These are phyloP conservation scores for Thymallus thymallus DNA, from an alignment of 2,113 vertebrate species.

Conservation along the genomic window DNA sequence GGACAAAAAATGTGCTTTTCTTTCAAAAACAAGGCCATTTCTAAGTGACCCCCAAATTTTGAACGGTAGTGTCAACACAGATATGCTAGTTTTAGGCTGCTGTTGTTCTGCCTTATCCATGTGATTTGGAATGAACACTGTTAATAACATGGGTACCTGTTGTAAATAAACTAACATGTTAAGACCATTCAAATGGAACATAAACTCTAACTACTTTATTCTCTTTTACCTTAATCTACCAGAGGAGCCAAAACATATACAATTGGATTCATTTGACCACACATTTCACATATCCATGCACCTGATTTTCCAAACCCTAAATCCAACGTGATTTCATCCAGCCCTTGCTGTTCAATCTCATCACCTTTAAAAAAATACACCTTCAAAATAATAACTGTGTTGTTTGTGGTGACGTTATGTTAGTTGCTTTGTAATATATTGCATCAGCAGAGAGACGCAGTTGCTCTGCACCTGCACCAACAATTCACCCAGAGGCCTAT, in stretches of 20 bases:
- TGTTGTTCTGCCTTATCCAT: neutral
- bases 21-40: too few species aligned
- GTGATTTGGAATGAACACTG: neutral
- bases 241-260: too few species aligned
- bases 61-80: too few species aligned
- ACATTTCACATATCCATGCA: neutral
- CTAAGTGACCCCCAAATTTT: too few species aligned
- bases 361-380: conserved; percentile 39
- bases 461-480: conserved; percentile 64
- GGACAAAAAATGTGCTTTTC: too few species aligned
- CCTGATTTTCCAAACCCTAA: neutral
- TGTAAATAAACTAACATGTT: too few species aligned
- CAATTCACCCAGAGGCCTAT: conserved; percentile 56
- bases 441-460: conserved; percentile 52
- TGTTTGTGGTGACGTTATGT: conserved; percentile 62
- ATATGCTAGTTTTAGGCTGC: neutral
- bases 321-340: conserved; percentile 15
- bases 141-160: too few species aligned
- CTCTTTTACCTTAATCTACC: too few species aligned
- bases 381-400: conserved; percentile 61
- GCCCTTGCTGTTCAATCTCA: too few species aligned
- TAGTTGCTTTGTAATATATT: conserved; percentile 61
- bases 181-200: too few species aligned
- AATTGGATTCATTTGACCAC: neutral
- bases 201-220: too few species aligned